Percentiles rank a stretch among this genome's conserved stretches.
phyloP scores from a whole-genome alignment of 2,797 vertebrate species.

The Hydrolagus colliei region DNA sequence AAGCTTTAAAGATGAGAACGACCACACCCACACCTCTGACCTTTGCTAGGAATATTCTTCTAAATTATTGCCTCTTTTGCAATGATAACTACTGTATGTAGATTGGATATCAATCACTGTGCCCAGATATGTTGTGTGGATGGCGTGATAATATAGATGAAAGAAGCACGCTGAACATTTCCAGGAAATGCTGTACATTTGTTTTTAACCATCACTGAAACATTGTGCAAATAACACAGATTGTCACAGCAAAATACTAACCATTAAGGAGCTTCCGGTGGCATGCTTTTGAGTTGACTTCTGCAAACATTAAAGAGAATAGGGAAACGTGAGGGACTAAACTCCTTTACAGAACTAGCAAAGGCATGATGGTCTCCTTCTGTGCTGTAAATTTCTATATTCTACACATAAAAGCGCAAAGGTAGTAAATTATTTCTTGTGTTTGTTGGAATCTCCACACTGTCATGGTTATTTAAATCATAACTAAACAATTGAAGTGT shows the following conservation, averaged over 20 bases:
- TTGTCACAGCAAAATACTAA: not conserved
- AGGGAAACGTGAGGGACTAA: no score
- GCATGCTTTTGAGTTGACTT: not conserved
- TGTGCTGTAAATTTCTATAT: no score
- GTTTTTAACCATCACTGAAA: not conserved
- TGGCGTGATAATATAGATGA: not conserved
- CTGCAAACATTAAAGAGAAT: not conserved
- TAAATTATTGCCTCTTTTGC: not conserved
- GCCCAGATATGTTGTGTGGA: not conserved
- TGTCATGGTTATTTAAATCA: not conserved
- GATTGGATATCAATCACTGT: not conserved
- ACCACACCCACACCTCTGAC: not conserved
- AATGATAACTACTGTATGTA: not conserved
- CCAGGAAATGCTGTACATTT: not conserved
- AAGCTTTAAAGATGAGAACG: not conserved
- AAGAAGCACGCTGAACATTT: not conserved
- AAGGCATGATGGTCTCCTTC: no score
- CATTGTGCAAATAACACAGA: not conserved
- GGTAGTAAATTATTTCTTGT: not conserved
- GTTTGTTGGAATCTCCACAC: not conserved
- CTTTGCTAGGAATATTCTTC: not conserved
- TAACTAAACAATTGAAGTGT: not conserved
- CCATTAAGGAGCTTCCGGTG: not conserved
- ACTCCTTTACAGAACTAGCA: no score
- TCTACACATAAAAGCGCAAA: not conserved